Evolutionary conservation across 2,113 vertebrate species (phyloP), one percentile per base, ranked within the genome.

Genomic region (Ochotona curzoniae): DNA sequence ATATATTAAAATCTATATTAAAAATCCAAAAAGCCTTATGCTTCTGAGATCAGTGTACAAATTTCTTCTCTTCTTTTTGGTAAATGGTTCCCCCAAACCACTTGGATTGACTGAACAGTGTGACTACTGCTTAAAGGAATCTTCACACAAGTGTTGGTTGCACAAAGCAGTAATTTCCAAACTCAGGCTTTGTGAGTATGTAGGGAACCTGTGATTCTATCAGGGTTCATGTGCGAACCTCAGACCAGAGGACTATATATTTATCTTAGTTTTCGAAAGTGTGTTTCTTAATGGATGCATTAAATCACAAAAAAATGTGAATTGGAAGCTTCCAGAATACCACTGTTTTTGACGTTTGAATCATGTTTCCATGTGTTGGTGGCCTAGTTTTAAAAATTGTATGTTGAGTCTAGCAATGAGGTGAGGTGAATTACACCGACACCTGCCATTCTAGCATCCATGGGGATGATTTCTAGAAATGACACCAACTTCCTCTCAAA

Each of bases 81-180:
- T 2, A 60, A 63, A 14, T 75, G 21, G 76, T 60, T 89, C 64
- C 0, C 10, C 10, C 1, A 90, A 83, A 51, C 60, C 10, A 67
- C 49, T 69, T 87, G 47, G 35, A 54, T 60, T 69, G 21, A 90
- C n/a, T 25, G 28, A 30, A 44, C 8, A 51, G 51, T 85, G 9
- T 51, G 15, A 8, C 66, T 85, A 35, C 57, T 73, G 51, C 49
- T 95, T 85, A 94, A 82, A 86, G 61, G 20, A 67, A 71, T 14
- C 92, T 84, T 94, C 66, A 54, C 20, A 75, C 30, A 92, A 85
- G 67, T 61, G 88, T 81, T 80, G 84, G 57, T 84, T 67, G 8
- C 14, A 18, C 2, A 20, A 60, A 23, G 8, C 38, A 79, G 49
- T 32, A 25, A 66, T 74, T 94, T 90, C 88, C 44, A 91, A 86